Percentiles rank a stretch among this genome's conserved stretches.
These are phyloP conservation scores for Stichopus horrens DNA, from an alignment of 53 echinoderm and acorn worm genomes.

Conservation along the genomic window DNA sequence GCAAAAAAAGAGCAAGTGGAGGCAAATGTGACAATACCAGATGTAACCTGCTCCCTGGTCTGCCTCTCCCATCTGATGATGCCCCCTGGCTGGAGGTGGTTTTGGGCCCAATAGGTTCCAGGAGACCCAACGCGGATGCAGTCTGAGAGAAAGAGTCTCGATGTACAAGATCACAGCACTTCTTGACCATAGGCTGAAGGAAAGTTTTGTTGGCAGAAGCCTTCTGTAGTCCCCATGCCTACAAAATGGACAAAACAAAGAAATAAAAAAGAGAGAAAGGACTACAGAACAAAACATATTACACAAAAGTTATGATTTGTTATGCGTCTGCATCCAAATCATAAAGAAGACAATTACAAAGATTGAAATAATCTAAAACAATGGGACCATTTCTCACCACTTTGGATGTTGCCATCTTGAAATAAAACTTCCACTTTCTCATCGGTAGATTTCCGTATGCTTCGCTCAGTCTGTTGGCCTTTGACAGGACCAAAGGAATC, in stretches of 20 bases:
- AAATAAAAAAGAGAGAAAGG: background rate
- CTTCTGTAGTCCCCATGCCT: conserved; percentile 74
- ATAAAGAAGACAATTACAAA: background rate
- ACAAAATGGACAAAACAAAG: background rate
- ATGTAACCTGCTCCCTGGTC: background rate
- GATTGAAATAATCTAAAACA: background rate
- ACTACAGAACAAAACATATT: background rate
- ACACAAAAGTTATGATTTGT: background rate
- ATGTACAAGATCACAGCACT: conserved; percentile 53
- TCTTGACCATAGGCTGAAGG: conserved; percentile 58
- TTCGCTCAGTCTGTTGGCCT: conserved; percentile 6
- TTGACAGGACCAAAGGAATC: conserved; percentile 23
- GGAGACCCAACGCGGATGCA: conserved; percentile 54
- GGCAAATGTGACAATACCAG: background rate
- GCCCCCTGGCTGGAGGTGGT: conserved; percentile 8
- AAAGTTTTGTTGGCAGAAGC: conserved; percentile 48
- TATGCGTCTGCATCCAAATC: background rate
- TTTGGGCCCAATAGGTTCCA: conserved; percentile 29
- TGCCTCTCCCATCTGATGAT: background rate
- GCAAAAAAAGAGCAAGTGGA: background rate
- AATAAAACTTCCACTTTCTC: conserved; percentile 71
- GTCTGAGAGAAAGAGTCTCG: conserved; percentile 59
- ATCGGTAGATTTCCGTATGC: conserved; percentile 54
- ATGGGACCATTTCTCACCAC: conserved; percentile 58
- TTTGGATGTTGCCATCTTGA: conserved; percentile 72